phyloP scores from a whole-genome alignment of 30 jellyfish, hydroid and myxozoan genomes.

The Turritopsis dohrnii region DNA sequence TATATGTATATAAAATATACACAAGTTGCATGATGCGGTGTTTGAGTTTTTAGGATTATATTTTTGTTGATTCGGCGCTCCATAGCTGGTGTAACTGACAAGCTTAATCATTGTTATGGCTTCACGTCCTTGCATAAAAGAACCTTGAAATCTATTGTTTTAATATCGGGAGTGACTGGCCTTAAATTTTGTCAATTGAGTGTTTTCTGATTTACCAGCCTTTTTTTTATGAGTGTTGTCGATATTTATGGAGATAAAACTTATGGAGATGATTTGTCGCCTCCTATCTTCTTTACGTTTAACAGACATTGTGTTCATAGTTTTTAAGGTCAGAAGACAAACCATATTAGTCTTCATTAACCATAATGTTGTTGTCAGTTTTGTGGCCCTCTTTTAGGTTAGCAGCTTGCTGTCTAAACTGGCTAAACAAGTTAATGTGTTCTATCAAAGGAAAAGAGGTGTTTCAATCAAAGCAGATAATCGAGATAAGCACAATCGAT shows the following conservation, averaged over 20 bases:
- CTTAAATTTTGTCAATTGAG: not conserved
- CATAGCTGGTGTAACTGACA: too few species aligned
- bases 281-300: not conserved
- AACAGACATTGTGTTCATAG: not conserved
- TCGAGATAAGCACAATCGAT: too few species aligned
- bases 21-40: not conserved
- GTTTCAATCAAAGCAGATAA: too few species aligned
- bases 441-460: too few species aligned
- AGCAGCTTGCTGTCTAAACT: too few species aligned
- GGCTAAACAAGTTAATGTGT: too few species aligned
- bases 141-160: too few species aligned
- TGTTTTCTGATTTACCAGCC: too few species aligned
- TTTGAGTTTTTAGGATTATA: not conserved
- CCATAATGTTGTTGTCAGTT: not conserved
- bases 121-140: too few species aligned
- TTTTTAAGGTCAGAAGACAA: not conserved
- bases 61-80: not conserved
- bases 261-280: not conserved
- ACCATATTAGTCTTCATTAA: not conserved
- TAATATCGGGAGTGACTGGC: not conserved
- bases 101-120: too few species aligned
- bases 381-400: not conserved
- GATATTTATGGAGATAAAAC: not conserved
- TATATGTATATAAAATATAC: not conserved
- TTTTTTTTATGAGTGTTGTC: not conserved